phyloP scores from a whole-genome alignment of 2,113 vertebrate genomes.

The Mystacornis crossleyi region DNA sequence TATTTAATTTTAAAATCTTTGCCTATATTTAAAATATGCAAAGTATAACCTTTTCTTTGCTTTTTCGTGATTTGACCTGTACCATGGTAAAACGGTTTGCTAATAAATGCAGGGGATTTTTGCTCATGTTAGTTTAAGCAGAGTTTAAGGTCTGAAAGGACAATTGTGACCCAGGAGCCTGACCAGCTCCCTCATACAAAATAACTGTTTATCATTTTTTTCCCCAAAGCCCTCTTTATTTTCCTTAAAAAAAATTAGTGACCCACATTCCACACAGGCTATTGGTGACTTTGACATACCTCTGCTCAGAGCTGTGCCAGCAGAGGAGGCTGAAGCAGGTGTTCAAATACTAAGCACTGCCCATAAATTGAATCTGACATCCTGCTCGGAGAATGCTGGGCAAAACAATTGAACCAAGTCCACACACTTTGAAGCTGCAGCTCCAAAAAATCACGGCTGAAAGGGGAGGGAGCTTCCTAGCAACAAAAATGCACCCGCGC shows the following conservation, averaged over 20 bases:
- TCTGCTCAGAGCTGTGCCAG: neutral
- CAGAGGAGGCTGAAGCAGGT: constrained; percentile 15
- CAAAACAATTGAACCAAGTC: constrained; percentile 39
- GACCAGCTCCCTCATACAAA: neutral
- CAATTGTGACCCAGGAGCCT: neutral
- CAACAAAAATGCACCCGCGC: neutral
- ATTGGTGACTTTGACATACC: neutral
- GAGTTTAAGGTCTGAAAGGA: constrained; percentile 8
- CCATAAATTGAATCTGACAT: constrained; percentile 38
- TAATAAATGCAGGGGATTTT: neutral
- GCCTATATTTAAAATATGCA: neutral
- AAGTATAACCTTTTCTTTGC: neutral
- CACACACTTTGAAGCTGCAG: constrained; percentile 24
- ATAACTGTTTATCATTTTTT: neutral
- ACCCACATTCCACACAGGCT: neutral
- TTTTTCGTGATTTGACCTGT: neutral
- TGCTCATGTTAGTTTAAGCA: neutral
- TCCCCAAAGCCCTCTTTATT: neutral
- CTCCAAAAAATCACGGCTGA: constrained; percentile 37
- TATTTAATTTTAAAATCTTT: neutral
- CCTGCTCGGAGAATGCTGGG: neutral
- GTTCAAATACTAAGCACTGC: constrained; percentile 27
- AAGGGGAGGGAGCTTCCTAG: constrained; percentile 7
- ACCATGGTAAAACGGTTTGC: neutral
- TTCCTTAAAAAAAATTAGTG: neutral